Conservation (phyloP, 1,140 invertebrate genomes). For the Drosophila punjabiensis region DNA sequence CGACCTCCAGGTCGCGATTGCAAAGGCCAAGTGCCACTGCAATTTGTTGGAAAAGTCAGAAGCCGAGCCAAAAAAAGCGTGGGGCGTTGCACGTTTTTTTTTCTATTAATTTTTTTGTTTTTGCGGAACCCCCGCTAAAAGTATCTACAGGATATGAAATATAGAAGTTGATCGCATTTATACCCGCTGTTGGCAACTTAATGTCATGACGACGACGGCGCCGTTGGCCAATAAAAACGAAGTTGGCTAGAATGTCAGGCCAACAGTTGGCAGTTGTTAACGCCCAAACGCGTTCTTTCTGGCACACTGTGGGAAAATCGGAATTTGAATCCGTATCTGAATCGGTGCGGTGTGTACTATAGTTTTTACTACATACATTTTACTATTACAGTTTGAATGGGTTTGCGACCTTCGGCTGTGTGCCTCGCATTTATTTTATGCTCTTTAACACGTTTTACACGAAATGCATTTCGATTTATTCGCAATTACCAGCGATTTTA, state of each 20-base stretch:
- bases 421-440: slow-evolving; percentile 62
- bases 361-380: slow-evolving; percentile 14
- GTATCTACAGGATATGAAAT: slow-evolving; percentile 66
- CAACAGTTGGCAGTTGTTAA: slow-evolving; percentile 34
- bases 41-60: slow-evolving; percentile 60
- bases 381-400: slow-evolving; percentile 51
- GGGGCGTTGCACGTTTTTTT: slow-evolving; percentile 25
- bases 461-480: slow-evolving; percentile 63
- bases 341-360: slow-evolving; percentile 26
- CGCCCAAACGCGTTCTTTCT: slow-evolving; percentile 45
- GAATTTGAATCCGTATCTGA: slow-evolving; percentile 37
- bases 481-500: slow-evolving; percentile 49
- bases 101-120: slow-evolving; percentile 2
- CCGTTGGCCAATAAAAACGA: slow-evolving; percentile 66
- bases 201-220: slow-evolving; percentile 55
- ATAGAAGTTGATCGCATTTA: slow-evolving; percentile 52
- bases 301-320: slow-evolving; percentile 51
- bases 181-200: slow-evolving; percentile 26
- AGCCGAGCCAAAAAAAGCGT: slow-evolving; percentile 10
- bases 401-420: slow-evolving; percentile 48
- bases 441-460: slow-evolving; percentile 68
- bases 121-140: slow-evolving; percentile 47
- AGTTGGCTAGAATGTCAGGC: slow-evolving; percentile 21
- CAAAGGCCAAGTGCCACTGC: slow-evolving; percentile 72
- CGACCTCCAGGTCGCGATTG: slow-evolving; percentile 32